Conservation (phyloP, 2,888 invertebrate genomes). For the Coenonympha glycerion region DNA sequence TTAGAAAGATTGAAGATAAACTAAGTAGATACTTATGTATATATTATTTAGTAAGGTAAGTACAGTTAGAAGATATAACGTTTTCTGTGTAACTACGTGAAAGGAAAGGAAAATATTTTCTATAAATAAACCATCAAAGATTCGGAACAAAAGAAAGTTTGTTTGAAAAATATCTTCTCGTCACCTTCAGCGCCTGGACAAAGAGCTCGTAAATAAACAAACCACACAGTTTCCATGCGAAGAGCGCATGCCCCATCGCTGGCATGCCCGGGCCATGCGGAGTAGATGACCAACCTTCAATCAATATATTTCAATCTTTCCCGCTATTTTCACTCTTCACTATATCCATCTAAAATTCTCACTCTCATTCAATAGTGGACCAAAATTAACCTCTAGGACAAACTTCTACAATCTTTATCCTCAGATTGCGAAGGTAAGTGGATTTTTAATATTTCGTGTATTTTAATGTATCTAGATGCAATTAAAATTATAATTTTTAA, state of each 20-base stretch:
- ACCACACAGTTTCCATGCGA: slow-evolving; percentile 16
- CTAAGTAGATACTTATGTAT: too few species aligned
- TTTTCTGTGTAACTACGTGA: too few species aligned
- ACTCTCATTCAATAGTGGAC: background rate
- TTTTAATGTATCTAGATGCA: background rate
- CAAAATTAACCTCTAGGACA: too few species aligned
- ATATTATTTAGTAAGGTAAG: too few species aligned
- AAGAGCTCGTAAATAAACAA: slow-evolving; percentile 21
- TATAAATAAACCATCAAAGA: background rate
- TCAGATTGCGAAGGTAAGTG: background rate
- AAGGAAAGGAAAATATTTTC: background rate
- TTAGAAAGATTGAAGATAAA: too few species aligned
- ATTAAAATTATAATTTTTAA: too few species aligned
- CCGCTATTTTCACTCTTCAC: slow-evolving; percentile 29
- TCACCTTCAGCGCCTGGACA: slow-evolving; percentile 23
- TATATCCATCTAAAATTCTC: background rate
- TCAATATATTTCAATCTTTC: slow-evolving; percentile 46
- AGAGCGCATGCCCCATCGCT: slow-evolving; percentile 36
- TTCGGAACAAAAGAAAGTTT: slow-evolving; percentile 6
- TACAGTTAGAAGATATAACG: too few species aligned
- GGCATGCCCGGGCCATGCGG: slow-evolving; percentile 36
- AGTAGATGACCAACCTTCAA: slow-evolving; percentile 30
- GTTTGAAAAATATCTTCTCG: slow-evolving; percentile 19
- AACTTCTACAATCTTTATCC: background rate
- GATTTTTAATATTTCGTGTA: too few species aligned